These are phyloP conservation scores for Vandiemenella viatica DNA, from an alignment of 2,888 invertebrate species.

Conservation along the genomic window DNA sequence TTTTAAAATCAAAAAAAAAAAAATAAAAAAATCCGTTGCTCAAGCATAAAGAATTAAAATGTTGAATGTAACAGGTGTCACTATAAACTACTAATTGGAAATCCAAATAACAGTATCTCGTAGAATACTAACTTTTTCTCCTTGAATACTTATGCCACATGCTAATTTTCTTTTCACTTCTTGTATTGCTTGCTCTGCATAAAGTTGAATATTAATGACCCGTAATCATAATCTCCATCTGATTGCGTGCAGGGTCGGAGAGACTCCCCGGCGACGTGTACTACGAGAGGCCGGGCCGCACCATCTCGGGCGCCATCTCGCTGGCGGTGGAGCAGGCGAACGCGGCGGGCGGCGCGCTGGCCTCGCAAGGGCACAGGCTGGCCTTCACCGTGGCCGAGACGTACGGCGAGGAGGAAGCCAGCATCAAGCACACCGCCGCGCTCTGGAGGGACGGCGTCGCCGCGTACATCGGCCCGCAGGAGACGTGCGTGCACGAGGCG, in stretches of 20 bases:
- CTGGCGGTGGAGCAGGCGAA: constrained; percentile 57
- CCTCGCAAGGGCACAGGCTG: constrained; percentile 52
- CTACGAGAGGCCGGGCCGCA: constrained; percentile 61
- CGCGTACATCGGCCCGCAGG: constrained; percentile 79
- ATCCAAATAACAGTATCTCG: too few relatives aligned
- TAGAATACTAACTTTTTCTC: too few relatives aligned
- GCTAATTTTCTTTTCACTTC: too few relatives aligned
- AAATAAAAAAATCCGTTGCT: too few relatives aligned
- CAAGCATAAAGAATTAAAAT: too few relatives aligned
- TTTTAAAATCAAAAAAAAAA: too few relatives aligned
- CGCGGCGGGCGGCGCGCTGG: constrained; percentile 31
- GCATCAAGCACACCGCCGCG: constrained; percentile 71
- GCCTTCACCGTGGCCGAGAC: constrained; percentile 79
- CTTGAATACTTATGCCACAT: too few relatives aligned
- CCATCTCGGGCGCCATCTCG: constrained; percentile 69
- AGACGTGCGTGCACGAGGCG: constrained; percentile 84
- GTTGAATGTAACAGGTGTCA: too few relatives aligned
- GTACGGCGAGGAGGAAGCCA: constrained; percentile 73
- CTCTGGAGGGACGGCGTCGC: constrained; percentile 72
- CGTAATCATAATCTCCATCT: too few relatives aligned
- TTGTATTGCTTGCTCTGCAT: too few relatives aligned
- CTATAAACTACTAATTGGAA: too few relatives aligned
- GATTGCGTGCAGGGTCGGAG: constrained; percentile 53
- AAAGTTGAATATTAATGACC: too few relatives aligned
- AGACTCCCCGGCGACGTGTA: constrained; percentile 59